Conservation (phyloP, 1,140 invertebrate genomes). For the Micrasema longulum region DNA sequence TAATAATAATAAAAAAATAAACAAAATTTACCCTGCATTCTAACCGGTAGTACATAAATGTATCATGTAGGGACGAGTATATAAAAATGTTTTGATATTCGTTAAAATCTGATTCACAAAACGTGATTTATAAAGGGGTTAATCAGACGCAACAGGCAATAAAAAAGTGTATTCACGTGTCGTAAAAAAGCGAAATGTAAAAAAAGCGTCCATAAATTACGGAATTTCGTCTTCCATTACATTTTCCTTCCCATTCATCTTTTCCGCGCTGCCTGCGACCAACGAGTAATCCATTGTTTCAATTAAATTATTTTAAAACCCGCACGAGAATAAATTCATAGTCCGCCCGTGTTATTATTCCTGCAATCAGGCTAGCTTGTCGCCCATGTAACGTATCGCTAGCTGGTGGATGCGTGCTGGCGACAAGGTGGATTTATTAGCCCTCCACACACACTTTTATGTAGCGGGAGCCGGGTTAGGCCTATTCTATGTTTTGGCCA, state of each 20-base stretch:
- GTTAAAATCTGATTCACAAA: too few relatives aligned
- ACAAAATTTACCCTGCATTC: too few relatives aligned
- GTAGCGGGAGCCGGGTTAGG: conserved; percentile 28
- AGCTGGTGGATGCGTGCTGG: conserved; percentile 36
- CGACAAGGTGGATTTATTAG: conserved; percentile 48
- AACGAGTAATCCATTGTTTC: conserved; percentile 22
- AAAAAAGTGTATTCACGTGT: too few relatives aligned
- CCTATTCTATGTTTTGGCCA: conserved; percentile 22
- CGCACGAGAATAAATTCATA: conserved; percentile 7
- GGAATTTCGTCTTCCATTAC: too few relatives aligned
- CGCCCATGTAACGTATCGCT: conserved; percentile 45
- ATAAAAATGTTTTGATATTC: too few relatives aligned
- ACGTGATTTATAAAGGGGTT: too few relatives aligned
- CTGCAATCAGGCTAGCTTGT: conserved; percentile 49
- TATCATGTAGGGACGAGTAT: too few relatives aligned
- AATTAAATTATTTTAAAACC: conserved; percentile 25
- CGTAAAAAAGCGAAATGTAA: too few relatives aligned
- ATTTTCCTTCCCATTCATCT: conserved; percentile 3
- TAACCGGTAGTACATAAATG: too few relatives aligned
- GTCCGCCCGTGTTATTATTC: conserved; percentile 45
- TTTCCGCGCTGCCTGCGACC: conserved; percentile 9
- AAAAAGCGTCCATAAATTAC: too few relatives aligned
- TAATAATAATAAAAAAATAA: too few relatives aligned
- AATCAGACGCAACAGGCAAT: too few relatives aligned
- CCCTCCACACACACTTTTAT: conserved; percentile 33